phyloP scores from a whole-genome alignment of 2,797 vertebrate genomes.

The Craterocephalus amniculus region DNA sequence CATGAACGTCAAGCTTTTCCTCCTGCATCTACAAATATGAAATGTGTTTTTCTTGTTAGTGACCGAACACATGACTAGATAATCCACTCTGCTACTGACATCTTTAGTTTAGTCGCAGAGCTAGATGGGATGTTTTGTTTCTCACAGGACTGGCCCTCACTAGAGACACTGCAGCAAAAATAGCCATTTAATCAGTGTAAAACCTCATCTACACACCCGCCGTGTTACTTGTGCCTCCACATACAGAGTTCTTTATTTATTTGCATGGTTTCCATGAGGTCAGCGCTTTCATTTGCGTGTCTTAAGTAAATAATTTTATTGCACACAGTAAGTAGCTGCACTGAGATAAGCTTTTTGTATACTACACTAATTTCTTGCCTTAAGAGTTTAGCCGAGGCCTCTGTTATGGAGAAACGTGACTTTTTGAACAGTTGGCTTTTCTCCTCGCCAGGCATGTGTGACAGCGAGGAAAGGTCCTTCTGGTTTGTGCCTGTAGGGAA shows the following conservation, averaged over 20 bases:
- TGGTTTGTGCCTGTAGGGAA: conserved; percentile 33
- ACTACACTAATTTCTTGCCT: conserved; percentile 54
- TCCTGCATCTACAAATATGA: not conserved
- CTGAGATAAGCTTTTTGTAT: conserved; percentile 70
- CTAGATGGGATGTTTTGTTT: conserved; percentile 31
- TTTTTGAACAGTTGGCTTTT: conserved; percentile 2
- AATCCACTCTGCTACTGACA: conserved; percentile 24
- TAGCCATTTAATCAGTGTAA: conserved; percentile 9
- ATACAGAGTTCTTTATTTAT: conserved; percentile 71
- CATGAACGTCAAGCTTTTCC: conserved; percentile 3
- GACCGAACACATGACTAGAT: not conserved
- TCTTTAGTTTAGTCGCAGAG: conserved; percentile 15
- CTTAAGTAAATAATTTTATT: conserved; percentile 31
- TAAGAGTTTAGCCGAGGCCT: conserved; percentile 40
- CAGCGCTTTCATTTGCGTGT: conserved; percentile 41
- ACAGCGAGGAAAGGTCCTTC: not conserved
- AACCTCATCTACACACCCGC: conserved; percentile 31
- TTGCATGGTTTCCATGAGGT: conserved; percentile 59
- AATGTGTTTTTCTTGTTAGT: not conserved
- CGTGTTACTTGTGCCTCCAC: conserved; percentile 51
- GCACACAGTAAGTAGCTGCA: conserved; percentile 65
- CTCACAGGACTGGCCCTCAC: conserved; percentile 18
- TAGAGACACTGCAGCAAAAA: conserved; percentile 11
- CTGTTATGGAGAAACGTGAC: conserved; percentile 42
- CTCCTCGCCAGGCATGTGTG: not conserved